phyloP scores from a whole-genome alignment of 2,888 invertebrate species.

The Eristalis arbustorum region DNA sequence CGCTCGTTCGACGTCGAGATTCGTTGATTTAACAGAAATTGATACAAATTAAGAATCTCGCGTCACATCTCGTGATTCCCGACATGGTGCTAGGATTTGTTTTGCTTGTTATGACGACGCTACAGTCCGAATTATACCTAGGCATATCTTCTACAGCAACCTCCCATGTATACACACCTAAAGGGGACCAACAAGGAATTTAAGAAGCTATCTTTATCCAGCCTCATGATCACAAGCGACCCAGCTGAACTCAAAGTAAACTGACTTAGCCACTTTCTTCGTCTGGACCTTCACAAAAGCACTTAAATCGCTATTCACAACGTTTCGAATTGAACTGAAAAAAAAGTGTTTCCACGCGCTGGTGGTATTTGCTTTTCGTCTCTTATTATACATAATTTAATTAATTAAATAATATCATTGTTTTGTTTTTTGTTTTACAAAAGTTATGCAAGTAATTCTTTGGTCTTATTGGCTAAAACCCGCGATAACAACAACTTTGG shows the following conservation, averaged over 20 bases:
- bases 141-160: no score
- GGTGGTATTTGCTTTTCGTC: not conserved
- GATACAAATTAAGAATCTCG: no score
- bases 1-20: no score
- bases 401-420: not conserved
- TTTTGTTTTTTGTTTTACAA: slow-evolving; percentile 8
- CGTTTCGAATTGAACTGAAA: not conserved
- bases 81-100: no score
- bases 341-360: not conserved
- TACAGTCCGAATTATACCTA: no score
- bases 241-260: not conserved
- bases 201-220: no score
- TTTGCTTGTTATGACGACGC: no score
- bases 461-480: slow-evolving; percentile 56
- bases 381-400: not conserved
- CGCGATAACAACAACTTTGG: slow-evolving; percentile 59
- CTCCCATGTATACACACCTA: no score
- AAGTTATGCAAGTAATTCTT: slow-evolving; percentile 37
- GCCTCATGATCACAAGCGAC: no score
- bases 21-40: no score
- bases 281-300: not conserved
- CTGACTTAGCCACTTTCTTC: not conserved
- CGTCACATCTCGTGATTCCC: no score
- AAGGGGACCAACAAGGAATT: no score
- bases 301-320: not conserved